These are phyloP conservation scores for Xestia c-nigrum DNA, from an alignment of 2,888 invertebrate species.

Conservation along the genomic window DNA sequence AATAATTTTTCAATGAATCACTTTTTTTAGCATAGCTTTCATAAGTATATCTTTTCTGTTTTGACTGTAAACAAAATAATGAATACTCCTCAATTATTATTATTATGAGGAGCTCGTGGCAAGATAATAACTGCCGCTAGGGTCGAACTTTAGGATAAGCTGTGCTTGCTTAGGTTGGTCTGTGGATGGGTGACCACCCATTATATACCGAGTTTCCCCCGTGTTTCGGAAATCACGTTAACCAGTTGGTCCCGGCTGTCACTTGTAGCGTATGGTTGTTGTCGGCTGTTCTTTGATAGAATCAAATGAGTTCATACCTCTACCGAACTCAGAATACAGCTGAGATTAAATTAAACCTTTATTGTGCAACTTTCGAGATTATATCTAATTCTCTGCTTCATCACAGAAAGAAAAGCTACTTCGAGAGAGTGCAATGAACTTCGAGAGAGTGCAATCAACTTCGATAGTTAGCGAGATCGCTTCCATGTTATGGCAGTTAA, in stretches of 20 bases:
- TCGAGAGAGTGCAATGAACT: slow-evolving; percentile 14
- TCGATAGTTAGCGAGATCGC: not conserved
- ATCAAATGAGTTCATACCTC: not conserved
- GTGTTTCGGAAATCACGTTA: too few relatives aligned
- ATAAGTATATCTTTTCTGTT: not conserved
- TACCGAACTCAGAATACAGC: not conserved
- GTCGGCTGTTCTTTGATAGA: not conserved
- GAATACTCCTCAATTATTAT: not conserved
- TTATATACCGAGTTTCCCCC: too few relatives aligned
- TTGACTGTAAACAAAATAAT: not conserved
- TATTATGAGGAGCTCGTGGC: too few relatives aligned
- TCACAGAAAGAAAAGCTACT: not conserved
- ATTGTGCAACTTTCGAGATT: not conserved
- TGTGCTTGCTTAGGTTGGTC: too few relatives aligned
- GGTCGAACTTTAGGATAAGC: too few relatives aligned
- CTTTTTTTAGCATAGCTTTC: not conserved
- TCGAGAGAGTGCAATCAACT: slow-evolving; percentile 8
- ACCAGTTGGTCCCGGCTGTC: too few relatives aligned
- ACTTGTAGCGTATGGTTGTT: too few relatives aligned
- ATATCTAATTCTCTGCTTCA: not conserved
- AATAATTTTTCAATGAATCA: not conserved
- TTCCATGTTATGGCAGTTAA: not conserved
- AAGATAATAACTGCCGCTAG: too few relatives aligned
- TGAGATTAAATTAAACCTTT: not conserved
- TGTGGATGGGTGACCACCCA: too few relatives aligned